Evolutionary conservation across 2,888 invertebrate genomes (phyloP), one percentile per base, ranked within the genome.

Genomic region (Syritta pipiens): DNA sequence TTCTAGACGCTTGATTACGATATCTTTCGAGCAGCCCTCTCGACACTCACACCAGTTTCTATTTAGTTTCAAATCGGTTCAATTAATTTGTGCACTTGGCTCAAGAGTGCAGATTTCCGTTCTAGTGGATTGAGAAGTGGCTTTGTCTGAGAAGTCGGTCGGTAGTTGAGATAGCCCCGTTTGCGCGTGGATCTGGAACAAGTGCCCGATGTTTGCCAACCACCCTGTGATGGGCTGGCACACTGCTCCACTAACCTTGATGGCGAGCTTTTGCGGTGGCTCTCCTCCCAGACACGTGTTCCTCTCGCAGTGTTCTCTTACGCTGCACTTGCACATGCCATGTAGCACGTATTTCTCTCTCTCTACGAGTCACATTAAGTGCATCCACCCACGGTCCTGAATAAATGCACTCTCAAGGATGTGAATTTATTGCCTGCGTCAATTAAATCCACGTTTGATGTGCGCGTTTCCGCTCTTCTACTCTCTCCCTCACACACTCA

Each of bases 391-490:
- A 53, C 46, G 30, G n/a, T 4, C 20, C 30, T 49, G 37, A 55
- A 68, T 67, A 62, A 74, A 67, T 79, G 55, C 48, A 57, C 59
- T 46, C 51, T 44, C 74, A 74, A 79, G 67, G 79, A 74, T 74
- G 24, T 55, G 74, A 60, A 67, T 79, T 67, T 49, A 72, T 77
- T 60, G 65, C 72, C 32, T 79, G 60, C 60, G 74, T 68, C 79
- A 74, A 79, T 68, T 67, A 62, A 55, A 35, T 30, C 9, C 30
- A 51, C 32, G 14, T 69, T 63, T 68, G 22, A 60, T 42, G 37
- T 44, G 24, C 32, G n/a, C n/a, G n/a, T n/a, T n/a, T n/a, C 35
- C 68, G 53, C 4, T 20, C 17, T 19, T 19, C 42, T 20, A 7
- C 51, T 30, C 30, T 62, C 48, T 46, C 46, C 28, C 22, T 2